These are phyloP conservation scores for Zoanthus gigantus DNA, from an alignment of 92 coral and sea anemone species.

Conservation along the genomic window DNA sequence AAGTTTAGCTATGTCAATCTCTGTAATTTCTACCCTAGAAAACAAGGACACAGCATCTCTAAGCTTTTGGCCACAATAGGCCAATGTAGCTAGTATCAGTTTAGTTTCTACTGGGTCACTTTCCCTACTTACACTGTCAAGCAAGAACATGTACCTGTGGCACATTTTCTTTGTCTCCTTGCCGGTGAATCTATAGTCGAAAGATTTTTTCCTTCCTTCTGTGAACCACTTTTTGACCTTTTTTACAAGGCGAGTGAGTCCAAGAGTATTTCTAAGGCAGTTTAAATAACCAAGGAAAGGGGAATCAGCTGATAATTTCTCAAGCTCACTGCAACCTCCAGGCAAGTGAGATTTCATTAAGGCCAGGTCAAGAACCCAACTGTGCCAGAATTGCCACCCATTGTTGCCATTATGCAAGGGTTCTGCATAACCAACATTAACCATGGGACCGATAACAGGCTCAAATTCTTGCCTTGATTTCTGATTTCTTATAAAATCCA, in stretches of 20 bases:
- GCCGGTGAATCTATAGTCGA: slow-evolving; percentile 63
- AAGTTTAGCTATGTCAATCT: slow-evolving; percentile 40
- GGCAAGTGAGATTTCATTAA: slow-evolving; percentile 7
- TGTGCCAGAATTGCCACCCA: slow-evolving; percentile 71
- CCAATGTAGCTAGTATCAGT: slow-evolving; percentile 48
- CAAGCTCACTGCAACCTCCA: background rate
- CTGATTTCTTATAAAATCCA: slow-evolving; percentile 40
- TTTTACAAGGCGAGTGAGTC: slow-evolving; percentile 42
- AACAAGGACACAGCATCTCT: slow-evolving; percentile 67
- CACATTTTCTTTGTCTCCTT: slow-evolving; percentile 68
- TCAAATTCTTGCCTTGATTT: slow-evolving; percentile 69
- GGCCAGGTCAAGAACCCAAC: slow-evolving; percentile 41
- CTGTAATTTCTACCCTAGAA: slow-evolving; percentile 51
- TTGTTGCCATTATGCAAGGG: slow-evolving; percentile 76
- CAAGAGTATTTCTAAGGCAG: slow-evolving; percentile 2
- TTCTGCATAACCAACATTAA: slow-evolving; percentile 62
- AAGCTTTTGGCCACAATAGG: slow-evolving; percentile 63
- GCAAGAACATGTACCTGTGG: slow-evolving; percentile 56
- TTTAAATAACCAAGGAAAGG: background rate
- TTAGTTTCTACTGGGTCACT: slow-evolving; percentile 62
- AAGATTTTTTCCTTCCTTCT: slow-evolving; percentile 58
- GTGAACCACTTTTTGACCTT: slow-evolving; percentile 55
- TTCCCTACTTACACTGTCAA: slow-evolving; percentile 49
- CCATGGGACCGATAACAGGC: slow-evolving; percentile 61
- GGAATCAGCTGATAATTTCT: background rate